Percentiles rank a stretch among this genome's conserved stretches.
phyloP scores from a whole-genome alignment of 64 coral and sea anemone genomes.

The Montipora cactus region DNA sequence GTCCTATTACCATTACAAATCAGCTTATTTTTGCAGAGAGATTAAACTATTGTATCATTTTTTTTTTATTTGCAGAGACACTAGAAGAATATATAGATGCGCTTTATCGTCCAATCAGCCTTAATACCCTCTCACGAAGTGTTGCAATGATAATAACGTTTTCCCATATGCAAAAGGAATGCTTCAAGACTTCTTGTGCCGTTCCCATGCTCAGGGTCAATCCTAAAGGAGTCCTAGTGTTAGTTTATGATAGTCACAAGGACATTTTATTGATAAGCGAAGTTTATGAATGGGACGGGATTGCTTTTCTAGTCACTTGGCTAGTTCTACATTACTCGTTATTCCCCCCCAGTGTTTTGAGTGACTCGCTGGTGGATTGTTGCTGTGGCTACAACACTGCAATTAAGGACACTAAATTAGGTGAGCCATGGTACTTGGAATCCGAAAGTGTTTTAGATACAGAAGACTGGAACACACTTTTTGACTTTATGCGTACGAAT shows the following conservation, averaged over 20 bases:
- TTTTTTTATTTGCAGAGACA: no score
- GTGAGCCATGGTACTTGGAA: neutral
- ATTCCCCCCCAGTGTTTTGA: constrained; percentile 38
- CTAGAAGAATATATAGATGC: no score
- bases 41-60: no score
- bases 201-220: constrained; percentile 55
- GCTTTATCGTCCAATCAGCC: no score
- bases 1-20: no score
- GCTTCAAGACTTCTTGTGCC: constrained; percentile 37
- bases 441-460: constrained; percentile 25
- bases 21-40: no score
- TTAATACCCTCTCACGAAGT: neutral
- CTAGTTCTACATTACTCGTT: constrained; percentile 57
- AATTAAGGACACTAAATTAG: neutral
- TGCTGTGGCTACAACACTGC: constrained; percentile 35
- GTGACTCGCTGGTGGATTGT: neutral
- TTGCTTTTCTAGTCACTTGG: constrained; percentile 34
- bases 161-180: constrained; percentile 32
- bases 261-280: constrained; percentile 55
- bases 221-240: constrained; percentile 33
- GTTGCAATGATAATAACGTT: constrained; percentile 50
- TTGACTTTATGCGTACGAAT: no score
- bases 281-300: neutral
- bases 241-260: neutral
- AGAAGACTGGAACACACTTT: no score